A percentile compares a stretch with the other conserved stretches of the same genome.
Conservation (phyloP, 1,140 invertebrate species). For the Laupala kohalensis region DNA sequence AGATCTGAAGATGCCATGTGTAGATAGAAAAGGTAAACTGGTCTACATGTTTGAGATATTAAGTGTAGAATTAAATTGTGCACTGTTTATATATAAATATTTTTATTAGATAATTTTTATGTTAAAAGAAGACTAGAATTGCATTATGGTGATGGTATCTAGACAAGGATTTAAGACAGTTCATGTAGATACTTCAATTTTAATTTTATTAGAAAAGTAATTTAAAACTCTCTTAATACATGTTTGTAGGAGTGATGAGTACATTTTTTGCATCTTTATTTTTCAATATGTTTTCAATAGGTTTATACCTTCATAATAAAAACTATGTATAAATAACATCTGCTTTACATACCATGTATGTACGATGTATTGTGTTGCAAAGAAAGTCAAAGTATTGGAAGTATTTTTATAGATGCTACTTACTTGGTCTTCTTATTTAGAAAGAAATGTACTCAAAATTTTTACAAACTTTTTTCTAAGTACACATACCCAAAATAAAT, state of each 20-base stretch:
- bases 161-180: not conserved
- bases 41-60: not conserved
- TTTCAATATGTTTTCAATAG: not conserved
- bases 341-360: not conserved
- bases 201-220: not conserved
- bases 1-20: not conserved
- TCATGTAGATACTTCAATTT: not conserved
- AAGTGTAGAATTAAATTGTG: not conserved
- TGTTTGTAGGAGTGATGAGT: not conserved
- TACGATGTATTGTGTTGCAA: not conserved
- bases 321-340: not conserved
- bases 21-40: not conserved
- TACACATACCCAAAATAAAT: not conserved
- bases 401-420: not conserved
- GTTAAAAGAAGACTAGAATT: not conserved
- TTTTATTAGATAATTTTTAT: not conserved
- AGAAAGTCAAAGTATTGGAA: not conserved
- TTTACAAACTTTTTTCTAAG: not conserved
- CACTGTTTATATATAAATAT: not conserved
- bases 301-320: not conserved
- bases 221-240: not conserved
- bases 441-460: not conserved
- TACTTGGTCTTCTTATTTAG: not conserved
- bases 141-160: not conserved
- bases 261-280: not conserved